A percentile compares a stretch with the other conserved stretches of the same genome.
These are phyloP conservation scores for Ardeotis arabs DNA, from an alignment of 2,113 vertebrate genomes.

Conservation along the genomic window DNA sequence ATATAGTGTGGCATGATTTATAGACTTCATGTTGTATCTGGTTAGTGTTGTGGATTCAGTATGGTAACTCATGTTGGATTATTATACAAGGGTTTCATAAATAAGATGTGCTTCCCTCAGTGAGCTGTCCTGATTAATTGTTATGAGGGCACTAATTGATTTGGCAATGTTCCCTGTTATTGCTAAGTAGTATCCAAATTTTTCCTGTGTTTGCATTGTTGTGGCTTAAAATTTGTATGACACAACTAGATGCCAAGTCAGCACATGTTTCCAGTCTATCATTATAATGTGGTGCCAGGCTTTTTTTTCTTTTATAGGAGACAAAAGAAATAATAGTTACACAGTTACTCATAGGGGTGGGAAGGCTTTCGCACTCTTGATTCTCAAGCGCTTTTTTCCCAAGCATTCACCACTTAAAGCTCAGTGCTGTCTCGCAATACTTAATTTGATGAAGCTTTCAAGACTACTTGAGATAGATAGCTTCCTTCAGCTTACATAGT, in stretches of 20 bases:
- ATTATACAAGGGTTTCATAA: neutral
- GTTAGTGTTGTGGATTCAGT: neutral
- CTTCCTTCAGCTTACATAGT: neutral
- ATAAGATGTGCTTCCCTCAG: neutral
- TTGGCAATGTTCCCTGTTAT: constrained; percentile 40
- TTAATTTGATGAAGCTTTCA: neutral
- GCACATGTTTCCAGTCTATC: constrained; percentile 30
- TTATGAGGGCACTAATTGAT: constrained; percentile 29
- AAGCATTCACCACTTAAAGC: neutral
- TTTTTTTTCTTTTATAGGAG: neutral
- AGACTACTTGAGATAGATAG: neutral
- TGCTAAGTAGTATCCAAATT: constrained; percentile 35
- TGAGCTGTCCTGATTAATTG: constrained; percentile 38
- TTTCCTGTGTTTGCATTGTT: constrained; percentile 39
- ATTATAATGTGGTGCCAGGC: neutral
- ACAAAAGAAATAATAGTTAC: constrained; percentile 8
- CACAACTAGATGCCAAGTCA: constrained; percentile 34
- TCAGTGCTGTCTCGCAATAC: neutral
- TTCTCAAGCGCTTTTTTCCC: constrained; percentile 1
- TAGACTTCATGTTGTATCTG: neutral
- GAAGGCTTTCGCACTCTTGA: neutral
- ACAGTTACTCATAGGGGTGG: constrained; percentile 10
- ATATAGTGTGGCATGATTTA: neutral
- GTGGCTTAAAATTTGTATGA: constrained; percentile 23
- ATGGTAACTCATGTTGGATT: neutral